Evolutionary conservation across 1,140 invertebrate species (phyloP), one percentile per base, ranked within the genome.

Genomic region (Limonius californicus): DNA sequence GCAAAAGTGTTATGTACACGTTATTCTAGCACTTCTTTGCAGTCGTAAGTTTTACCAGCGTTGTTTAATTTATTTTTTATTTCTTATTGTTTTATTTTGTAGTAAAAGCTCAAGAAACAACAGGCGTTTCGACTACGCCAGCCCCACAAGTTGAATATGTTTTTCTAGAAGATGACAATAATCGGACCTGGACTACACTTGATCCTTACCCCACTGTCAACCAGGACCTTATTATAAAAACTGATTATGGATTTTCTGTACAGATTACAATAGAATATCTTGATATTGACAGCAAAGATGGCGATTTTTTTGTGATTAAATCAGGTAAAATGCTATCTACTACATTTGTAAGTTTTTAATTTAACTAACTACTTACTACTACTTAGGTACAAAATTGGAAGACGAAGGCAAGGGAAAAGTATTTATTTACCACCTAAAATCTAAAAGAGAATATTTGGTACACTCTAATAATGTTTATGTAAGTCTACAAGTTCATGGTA

Each of bases 171-270:
- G 15, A 50, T 50, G 16, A 50, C n/a, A 18, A 19, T 11, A 18
- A 50, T 2, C 16, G 19, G 18, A 50, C 45, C 4, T 50, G 45
- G 45, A 50, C 1, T 18, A 19, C 45, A 2, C 3, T 50, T 6
- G 14, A 50, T 3, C 2, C 45, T 7, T 50, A 50, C 15, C 45
- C 45, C n/a, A 3, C 14, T 8, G 20, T 12, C 14, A 50, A 18
- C 19, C 6, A 50, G 14, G 14, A 18, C 15, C 7, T 21, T 15
- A 2, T 19, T 11, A 8, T 50, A 3, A 50, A 3, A 7, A 18
- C 57, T 0, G 61, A 59, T 2, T 15, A 54, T 3, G 64, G 64
- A 19, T 66, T 59, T 54, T 57, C 58, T 32, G 59, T 63, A 18
- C n/a, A 39, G 50, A 16, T 66, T 8, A 19, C 39, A 42, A 45